These are phyloP conservation scores for Setophaga kirtlandii DNA, from an alignment of 2,113 vertebrate species.

Conservation along the genomic window DNA sequence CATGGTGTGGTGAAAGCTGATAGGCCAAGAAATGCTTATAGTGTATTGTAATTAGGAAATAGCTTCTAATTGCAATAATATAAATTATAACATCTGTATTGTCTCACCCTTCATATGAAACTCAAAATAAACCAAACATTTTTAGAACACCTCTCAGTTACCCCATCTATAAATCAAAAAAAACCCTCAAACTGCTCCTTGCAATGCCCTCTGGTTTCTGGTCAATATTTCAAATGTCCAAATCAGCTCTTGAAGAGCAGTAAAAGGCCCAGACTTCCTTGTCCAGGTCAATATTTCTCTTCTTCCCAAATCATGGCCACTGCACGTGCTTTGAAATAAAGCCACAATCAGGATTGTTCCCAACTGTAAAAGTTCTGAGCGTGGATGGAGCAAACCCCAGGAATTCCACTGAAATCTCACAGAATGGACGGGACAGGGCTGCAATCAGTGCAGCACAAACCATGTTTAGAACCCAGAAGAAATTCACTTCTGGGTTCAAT, in stretches of 20 bases:
- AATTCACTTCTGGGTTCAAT: too few relatives aligned
- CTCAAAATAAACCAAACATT: neutral
- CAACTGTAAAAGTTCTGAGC: neutral
- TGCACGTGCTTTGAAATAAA: neutral
- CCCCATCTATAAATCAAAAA: neutral
- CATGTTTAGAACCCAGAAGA: neutral
- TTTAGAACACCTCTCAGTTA: neutral
- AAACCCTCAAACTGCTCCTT: neutral
- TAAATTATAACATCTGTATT: neutral
- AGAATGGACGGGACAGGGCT: neutral
- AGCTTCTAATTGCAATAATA: neutral
- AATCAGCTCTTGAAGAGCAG: neutral
- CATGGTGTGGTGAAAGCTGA: neutral
- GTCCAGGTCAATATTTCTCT: neutral
- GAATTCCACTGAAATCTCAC: neutral
- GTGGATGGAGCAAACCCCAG: neutral
- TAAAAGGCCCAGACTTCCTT: neutral
- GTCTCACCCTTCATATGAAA: neutral
- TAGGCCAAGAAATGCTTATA: neutral
- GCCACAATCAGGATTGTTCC: rapidly evolving
- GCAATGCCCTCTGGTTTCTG: neutral
- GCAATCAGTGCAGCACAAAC: neutral
- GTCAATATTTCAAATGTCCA: neutral
- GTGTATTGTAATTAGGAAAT: neutral
- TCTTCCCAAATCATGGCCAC: neutral